Conservation (phyloP, 2,113 vertebrate genomes). For the Rhagologus leucostigma region DNA sequence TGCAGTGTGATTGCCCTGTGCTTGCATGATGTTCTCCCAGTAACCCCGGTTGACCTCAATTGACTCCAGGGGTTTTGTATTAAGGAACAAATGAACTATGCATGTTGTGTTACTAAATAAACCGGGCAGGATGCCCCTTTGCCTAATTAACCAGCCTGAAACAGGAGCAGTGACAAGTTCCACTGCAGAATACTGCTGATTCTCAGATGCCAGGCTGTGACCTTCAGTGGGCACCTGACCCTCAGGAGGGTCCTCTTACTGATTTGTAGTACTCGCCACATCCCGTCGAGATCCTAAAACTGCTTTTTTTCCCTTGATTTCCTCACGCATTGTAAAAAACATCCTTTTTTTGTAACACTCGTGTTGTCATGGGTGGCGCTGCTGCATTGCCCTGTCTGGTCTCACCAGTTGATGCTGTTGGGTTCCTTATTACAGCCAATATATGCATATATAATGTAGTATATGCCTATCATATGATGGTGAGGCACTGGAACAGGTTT, state of each 20-base stretch:
- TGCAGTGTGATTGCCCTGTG: neutral
- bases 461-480: neutral
- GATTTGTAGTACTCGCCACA: fast-evolving
- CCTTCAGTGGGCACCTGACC: neutral
- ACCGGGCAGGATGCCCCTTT: slow-evolving; percentile 17
- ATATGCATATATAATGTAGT: neutral
- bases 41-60: neutral
- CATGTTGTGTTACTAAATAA: slow-evolving; percentile 27
- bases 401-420: neutral
- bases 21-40: neutral
- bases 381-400: neutral
- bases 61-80: neutral
- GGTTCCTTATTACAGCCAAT: neutral
- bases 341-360: neutral
- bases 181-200: neutral
- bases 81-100: neutral
- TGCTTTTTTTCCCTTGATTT: neutral
- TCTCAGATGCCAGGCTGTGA: neutral
- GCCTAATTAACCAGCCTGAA: slow-evolving; percentile 46
- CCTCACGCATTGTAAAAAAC: neutral
- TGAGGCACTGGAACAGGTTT: neutral
- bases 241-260: neutral
- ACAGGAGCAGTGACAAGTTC: neutral
- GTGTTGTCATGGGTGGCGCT: neutral
- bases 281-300: neutral